Conservation (phyloP, 37 sponge, comb jelly and placozoan species). For the Aplysina aerophoba region DNA sequence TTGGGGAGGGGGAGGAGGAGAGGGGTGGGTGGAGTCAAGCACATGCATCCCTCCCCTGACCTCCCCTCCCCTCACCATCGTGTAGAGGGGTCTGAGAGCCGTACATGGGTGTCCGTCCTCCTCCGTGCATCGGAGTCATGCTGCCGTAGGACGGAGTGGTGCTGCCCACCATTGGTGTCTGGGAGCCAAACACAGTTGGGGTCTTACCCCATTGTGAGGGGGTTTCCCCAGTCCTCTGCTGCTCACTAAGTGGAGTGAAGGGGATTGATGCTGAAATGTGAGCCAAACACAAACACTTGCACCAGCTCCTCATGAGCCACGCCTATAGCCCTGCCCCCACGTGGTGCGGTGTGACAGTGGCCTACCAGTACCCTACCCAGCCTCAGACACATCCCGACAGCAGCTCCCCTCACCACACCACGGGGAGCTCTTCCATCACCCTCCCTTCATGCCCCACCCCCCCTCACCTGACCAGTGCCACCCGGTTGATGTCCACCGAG, state of each 20-base stretch:
- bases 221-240: slow-evolving; percentile 32
- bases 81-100: slow-evolving; percentile 91
- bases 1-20: background rate
- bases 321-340: too few relatives aligned
- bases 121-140: slow-evolving; percentile 69
- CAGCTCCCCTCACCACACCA: too few relatives aligned
- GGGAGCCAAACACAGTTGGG: slow-evolving; percentile 76
- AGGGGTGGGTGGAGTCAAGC: too few relatives aligned
- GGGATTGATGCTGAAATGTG: too few relatives aligned
- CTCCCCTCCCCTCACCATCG: slow-evolving; percentile 55
- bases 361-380: too few relatives aligned
- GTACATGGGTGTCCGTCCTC: slow-evolving; percentile 91
- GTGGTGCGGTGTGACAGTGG: too few relatives aligned
- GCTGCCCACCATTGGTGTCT: slow-evolving; percentile 91
- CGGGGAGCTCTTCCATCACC: too few relatives aligned
- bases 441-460: too few relatives aligned
- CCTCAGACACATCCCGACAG: too few relatives aligned
- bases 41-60: background rate
- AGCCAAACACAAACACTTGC: too few relatives aligned
- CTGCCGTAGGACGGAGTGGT: slow-evolving; percentile 82
- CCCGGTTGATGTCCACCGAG: slow-evolving; percentile 72
- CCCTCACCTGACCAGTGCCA: background rate
- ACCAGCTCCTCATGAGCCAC: background rate
- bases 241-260: background rate
- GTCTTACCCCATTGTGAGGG: slow-evolving; percentile 72